A percentile compares a stretch with the other conserved stretches of the same genome.
phyloP scores from a whole-genome alignment of 2,888 invertebrate genomes.

The Tachina fera region DNA sequence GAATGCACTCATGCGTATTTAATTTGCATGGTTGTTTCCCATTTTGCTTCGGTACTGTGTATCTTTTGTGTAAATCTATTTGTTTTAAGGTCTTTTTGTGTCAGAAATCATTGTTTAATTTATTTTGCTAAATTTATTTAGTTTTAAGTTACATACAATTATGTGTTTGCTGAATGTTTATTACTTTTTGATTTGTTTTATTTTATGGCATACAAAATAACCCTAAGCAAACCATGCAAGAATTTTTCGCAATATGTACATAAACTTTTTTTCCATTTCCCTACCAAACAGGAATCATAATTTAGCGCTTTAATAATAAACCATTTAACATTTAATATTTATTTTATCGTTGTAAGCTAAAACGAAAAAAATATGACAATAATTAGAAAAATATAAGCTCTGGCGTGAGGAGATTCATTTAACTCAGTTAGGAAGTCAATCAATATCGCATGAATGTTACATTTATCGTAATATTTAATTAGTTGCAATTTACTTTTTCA shows the following conservation, averaged over 20 bases:
- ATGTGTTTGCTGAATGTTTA: slow-evolving; percentile 50
- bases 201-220: not conserved
- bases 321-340: slow-evolving; percentile 60
- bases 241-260: not conserved
- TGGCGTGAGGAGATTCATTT: not conserved
- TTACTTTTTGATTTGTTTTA: slow-evolving; percentile 48
- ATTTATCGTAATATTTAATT: slow-evolving; percentile 33
- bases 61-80: slow-evolving; percentile 42
- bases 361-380: not conserved
- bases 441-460: slow-evolving; percentile 33
- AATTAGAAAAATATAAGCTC: not conserved
- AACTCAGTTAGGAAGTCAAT: slow-evolving; percentile 37
- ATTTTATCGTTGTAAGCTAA: slow-evolving; percentile 4
- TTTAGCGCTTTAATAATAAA: slow-evolving; percentile 61
- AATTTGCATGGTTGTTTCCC: slow-evolving; percentile 37
- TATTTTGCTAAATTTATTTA: slow-evolving; percentile 16
- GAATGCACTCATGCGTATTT: slow-evolving; percentile 64
- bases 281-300: slow-evolving; percentile 7
- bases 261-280: not conserved
- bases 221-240: not conserved
- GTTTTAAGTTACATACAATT: slow-evolving; percentile 52
- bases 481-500: slow-evolving; percentile 30
- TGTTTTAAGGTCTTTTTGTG: slow-evolving; percentile 29
- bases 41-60: slow-evolving; percentile 4
- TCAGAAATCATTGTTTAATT: slow-evolving; percentile 15